Evolutionary conservation across 2,888 invertebrate species (phyloP).

Genomic region (Drosophila setosimentum): DNA sequence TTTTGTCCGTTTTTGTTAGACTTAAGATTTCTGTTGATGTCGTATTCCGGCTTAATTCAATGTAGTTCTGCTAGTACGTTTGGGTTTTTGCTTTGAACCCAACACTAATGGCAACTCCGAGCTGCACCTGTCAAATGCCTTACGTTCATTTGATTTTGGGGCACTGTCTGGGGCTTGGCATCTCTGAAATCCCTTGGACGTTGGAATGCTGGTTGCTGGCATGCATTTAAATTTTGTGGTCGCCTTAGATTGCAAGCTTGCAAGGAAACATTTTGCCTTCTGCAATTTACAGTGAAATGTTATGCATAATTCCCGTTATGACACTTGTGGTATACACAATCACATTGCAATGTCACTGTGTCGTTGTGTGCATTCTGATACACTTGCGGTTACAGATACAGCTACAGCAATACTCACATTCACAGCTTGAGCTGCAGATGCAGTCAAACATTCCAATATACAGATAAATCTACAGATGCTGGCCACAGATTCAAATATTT

Average conservation of each 20-base stretch:
- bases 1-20: not conserved
- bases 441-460: slow-evolving; percentile 2
- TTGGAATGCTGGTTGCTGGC: slow-evolving; percentile 34
- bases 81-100: not conserved
- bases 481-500: slow-evolving; percentile 29
- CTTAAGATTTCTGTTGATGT: slow-evolving; percentile 4
- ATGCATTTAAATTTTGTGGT: slow-evolving; percentile 57
- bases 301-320: slow-evolving; percentile 76
- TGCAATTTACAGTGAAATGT: slow-evolving; percentile 71
- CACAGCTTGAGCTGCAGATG: slow-evolving; percentile 13
- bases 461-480: slow-evolving; percentile 24
- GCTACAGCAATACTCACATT: slow-evolving; percentile 4
- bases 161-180: slow-evolving; percentile 24
- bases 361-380: slow-evolving; percentile 6
- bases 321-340: slow-evolving; percentile 63
- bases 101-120: slow-evolving; percentile 4
- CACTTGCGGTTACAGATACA: slow-evolving; percentile 18
- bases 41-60: slow-evolving; percentile 1
- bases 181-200: slow-evolving; percentile 33
- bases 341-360: slow-evolving; percentile 5
- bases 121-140: slow-evolving; percentile 45
- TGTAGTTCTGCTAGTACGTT: not conserved
- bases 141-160: slow-evolving; percentile 39
- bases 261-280: slow-evolving; percentile 61
- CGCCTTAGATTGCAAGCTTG: slow-evolving; percentile 32